phyloP scores from a whole-genome alignment of 53 echinoderm and acorn worm species.

The Apostichopus leukothele region DNA sequence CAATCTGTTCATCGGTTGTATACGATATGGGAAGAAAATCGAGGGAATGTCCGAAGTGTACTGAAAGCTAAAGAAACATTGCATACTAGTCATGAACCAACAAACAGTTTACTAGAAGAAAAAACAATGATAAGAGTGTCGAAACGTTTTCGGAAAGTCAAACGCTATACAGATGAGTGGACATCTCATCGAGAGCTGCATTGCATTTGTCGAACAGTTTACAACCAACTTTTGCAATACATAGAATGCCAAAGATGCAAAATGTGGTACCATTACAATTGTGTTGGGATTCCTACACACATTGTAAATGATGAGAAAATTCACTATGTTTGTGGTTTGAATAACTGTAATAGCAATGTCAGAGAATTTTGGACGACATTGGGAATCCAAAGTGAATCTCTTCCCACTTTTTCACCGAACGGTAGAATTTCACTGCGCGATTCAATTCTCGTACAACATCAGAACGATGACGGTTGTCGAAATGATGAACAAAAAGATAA shows the following conservation, averaged over 20 bases:
- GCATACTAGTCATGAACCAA: not conserved
- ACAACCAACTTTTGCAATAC: not conserved
- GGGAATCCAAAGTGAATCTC: not conserved
- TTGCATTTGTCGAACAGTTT: conserved; percentile 21
- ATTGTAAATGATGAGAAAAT: not conserved
- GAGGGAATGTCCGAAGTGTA: not conserved
- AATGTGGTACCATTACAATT: not conserved
- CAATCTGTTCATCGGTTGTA: not conserved
- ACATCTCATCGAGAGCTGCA: not conserved
- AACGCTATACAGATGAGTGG: conserved; percentile 14
- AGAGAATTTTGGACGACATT: conserved; percentile 3
- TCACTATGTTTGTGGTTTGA: conserved; percentile 11
- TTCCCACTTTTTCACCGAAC: not conserved
- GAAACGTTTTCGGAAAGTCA: not conserved
- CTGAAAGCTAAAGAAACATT: not conserved
- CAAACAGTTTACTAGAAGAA: not conserved
- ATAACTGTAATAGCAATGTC: conserved; percentile 1
- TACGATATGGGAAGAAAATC: not conserved
- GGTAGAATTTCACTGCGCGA: not conserved
- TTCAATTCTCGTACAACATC: not conserved
- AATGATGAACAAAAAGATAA: not conserved
- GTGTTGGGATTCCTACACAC: conserved; percentile 13
- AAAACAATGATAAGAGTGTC: not conserved
- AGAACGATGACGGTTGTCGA: not conserved
- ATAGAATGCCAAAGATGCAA: conserved; percentile 15